phyloP scores from a whole-genome alignment of 2,888 invertebrate species.

The Neocrepidodera transversa region DNA sequence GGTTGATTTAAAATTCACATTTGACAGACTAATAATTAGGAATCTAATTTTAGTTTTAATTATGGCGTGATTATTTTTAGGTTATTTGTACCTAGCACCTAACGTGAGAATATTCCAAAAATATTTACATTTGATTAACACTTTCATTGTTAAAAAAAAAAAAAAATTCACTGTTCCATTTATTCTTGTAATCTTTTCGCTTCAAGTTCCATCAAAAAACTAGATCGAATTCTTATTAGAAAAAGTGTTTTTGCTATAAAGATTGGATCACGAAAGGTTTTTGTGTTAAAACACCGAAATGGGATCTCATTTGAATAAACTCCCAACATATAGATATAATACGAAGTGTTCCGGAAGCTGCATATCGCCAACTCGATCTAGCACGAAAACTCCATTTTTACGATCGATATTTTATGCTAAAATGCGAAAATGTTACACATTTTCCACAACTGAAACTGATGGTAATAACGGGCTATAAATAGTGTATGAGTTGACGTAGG shows the following conservation, averaged over 20 bases:
- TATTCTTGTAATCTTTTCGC: no score
- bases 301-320: conserved; percentile 45
- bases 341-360: conserved; percentile 47
- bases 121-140: background rate
- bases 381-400: conserved; percentile 41
- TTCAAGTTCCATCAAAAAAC: no score
- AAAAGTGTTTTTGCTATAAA: background rate
- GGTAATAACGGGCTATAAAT: background rate
- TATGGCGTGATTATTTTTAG: conserved; percentile 11
- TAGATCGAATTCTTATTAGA: no score
- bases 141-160: no score
- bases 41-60: conserved; percentile 12
- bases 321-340: conserved; percentile 37
- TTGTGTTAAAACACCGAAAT: conserved; percentile 10
- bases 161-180: no score
- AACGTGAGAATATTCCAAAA: conserved; percentile 3
- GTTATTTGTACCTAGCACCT: conserved; percentile 17
- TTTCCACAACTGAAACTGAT: conserved; percentile 1
- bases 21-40: conserved; percentile 5
- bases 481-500: no score
- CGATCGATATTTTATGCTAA: conserved; percentile 29
- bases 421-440: conserved; percentile 16
- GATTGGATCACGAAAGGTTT: conserved; percentile 11
- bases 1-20: no score
- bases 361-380: conserved; percentile 45